Percentiles rank a stretch among this genome's conserved stretches.
phyloP scores from a whole-genome alignment of 92 coral and sea anemone species.

The Heliopora coerulea region DNA sequence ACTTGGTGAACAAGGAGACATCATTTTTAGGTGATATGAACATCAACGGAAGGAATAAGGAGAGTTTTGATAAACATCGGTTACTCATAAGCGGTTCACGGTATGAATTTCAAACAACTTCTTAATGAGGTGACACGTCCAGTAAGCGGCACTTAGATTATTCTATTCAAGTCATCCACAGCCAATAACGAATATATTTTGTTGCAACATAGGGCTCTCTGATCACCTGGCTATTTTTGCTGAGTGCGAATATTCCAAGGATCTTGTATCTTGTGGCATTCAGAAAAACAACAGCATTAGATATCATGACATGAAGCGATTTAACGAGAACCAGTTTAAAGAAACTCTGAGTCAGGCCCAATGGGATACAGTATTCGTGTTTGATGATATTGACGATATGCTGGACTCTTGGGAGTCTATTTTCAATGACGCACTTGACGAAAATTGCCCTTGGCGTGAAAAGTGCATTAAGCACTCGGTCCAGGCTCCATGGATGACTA shows the following conservation, averaged over 20 bases:
- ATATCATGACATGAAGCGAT: conserved; percentile 1
- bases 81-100: neutral
- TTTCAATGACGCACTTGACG: too few species aligned
- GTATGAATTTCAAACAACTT: conserved; percentile 37
- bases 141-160: conserved; percentile 4
- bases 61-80: neutral
- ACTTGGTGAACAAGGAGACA: too few species aligned
- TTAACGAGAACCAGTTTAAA: too few species aligned
- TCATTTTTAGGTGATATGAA: too few species aligned
- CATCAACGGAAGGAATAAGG: too few species aligned
- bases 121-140: conserved; percentile 26
- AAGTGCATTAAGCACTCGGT: conserved; percentile 7
- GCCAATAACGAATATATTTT: neutral
- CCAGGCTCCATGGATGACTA: conserved; percentile 16
- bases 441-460: conserved; percentile 39
- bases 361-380: too few species aligned
- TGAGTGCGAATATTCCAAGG: neutral
- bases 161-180: too few species aligned
- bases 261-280: neutral
- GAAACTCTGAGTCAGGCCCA: too few species aligned
- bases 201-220: too few species aligned
- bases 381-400: conserved; percentile 34
- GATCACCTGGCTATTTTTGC: neutral
- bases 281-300: neutral
- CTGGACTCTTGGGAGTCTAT: conserved; percentile 7